Evolutionary conservation across 2,888 invertebrate species (phyloP).

Genomic region (Fragum whitleyi): DNA sequence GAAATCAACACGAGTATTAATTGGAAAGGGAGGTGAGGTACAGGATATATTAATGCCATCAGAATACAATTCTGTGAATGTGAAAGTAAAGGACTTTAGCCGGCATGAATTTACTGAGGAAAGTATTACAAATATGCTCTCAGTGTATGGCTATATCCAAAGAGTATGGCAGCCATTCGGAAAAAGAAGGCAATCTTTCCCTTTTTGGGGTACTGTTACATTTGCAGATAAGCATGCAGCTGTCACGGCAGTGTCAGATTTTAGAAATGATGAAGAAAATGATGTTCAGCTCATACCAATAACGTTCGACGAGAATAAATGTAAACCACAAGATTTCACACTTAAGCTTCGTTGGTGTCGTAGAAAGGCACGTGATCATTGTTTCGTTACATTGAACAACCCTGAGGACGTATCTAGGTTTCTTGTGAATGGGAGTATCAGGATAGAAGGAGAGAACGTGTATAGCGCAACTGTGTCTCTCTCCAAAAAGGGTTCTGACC

Average conservation of each 20-base stretch:
- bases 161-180: conserved; percentile 56
- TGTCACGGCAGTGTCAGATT: conserved; percentile 53
- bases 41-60: conserved; percentile 71
- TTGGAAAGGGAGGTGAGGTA: conserved; percentile 69
- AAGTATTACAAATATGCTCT: conserved; percentile 14
- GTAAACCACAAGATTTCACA: conserved; percentile 55
- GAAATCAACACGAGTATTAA: conserved; percentile 59
- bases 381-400: conserved; percentile 64
- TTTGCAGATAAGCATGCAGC: conserved; percentile 60
- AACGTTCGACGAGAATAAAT: background rate
- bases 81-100: conserved; percentile 49
- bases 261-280: conserved; percentile 34
- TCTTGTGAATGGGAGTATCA: background rate
- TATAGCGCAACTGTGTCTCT: background rate
- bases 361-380: conserved; percentile 68
- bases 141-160: conserved; percentile 64
- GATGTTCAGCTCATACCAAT: conserved; percentile 33
- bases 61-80: conserved; percentile 68
- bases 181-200: conserved; percentile 38
- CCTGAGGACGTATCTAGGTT: conserved; percentile 55
- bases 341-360: conserved; percentile 72
- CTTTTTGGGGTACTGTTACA: conserved; percentile 74
- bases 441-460: background rate
- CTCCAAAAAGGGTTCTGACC: conserved; percentile 23
- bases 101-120: conserved; percentile 35